phyloP scores from a whole-genome alignment of 2,797 vertebrate genomes.

The Pampus argenteus region DNA sequence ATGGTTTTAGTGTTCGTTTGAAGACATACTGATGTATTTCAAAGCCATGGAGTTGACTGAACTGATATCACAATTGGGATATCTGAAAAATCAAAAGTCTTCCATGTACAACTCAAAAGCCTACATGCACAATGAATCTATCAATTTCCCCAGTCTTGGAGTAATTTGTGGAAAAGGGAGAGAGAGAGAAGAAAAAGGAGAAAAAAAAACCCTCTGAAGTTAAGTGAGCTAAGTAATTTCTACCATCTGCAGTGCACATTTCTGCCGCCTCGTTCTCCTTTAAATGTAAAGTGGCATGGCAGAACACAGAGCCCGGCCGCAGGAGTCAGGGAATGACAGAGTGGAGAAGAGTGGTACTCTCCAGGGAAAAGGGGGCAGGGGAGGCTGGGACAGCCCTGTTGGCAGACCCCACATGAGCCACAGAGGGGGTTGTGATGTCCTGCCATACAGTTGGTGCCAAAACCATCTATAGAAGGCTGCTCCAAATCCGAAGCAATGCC shows the following conservation, averaged over 20 bases:
- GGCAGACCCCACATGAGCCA: constrained; percentile 55
- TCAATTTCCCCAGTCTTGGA: constrained; percentile 78
- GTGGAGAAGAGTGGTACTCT: constrained; percentile 70
- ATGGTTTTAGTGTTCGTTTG: constrained; percentile 57
- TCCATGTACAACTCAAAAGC: constrained; percentile 63
- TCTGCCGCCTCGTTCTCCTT: constrained; percentile 75
- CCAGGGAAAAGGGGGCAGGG: constrained; percentile 52
- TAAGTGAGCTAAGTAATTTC: constrained; percentile 84
- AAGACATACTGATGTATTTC: constrained; percentile 31
- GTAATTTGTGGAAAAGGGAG: constrained; percentile 79
- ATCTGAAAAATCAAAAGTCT: constrained; percentile 44
- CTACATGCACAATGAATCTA: constrained; percentile 74
- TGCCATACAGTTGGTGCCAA: constrained; percentile 44
- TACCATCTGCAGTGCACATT: constrained; percentile 85
- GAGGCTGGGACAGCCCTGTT: constrained; percentile 51
- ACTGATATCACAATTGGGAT: constrained; percentile 58
- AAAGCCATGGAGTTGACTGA: constrained; percentile 47
- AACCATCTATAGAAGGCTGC: constrained; percentile 53
- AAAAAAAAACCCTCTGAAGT: constrained; percentile 74
- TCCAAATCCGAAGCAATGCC: no score
- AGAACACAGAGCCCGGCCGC: constrained; percentile 71
- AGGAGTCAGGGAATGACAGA: constrained; percentile 80
- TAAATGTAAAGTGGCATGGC: constrained; percentile 80
- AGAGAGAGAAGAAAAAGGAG: constrained; percentile 46
- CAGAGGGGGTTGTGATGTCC: constrained; percentile 47